Percentiles rank a stretch among this genome's conserved stretches.
Conservation (phyloP, 1,140 invertebrate genomes). For the Mercenaria mercenaria region DNA sequence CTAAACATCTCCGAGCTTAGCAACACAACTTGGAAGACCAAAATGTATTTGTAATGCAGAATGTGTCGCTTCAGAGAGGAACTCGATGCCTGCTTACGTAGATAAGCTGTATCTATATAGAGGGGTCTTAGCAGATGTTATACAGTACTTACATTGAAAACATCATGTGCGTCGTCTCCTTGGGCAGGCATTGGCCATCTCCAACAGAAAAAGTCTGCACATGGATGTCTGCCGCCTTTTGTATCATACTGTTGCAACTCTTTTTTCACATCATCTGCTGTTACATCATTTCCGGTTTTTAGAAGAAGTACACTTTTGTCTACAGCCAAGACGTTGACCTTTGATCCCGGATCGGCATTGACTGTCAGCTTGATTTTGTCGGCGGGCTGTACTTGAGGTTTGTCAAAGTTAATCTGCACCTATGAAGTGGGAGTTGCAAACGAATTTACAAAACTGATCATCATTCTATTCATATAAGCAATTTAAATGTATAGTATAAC, state of each 20-base stretch:
- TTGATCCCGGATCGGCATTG: slow-evolving; percentile 93
- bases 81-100: too few relatives aligned
- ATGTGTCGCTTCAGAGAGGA: too few relatives aligned
- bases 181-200: slow-evolving; percentile 60
- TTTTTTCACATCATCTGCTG: slow-evolving; percentile 80
- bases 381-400: slow-evolving; percentile 89
- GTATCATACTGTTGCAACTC: slow-evolving; percentile 40
- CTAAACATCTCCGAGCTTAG: too few relatives aligned
- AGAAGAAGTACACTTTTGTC: slow-evolving; percentile 94
- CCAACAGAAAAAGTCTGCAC: slow-evolving; percentile 41
- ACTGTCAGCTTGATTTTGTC: slow-evolving; percentile 91
- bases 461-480: not conserved
- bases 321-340: slow-evolving; percentile 93
- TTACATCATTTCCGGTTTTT: slow-evolving; percentile 89
- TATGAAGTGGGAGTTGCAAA: too few relatives aligned
- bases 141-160: slow-evolving; percentile 62
- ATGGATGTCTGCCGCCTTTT: not conserved
- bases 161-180: slow-evolving; percentile 48
- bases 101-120: too few relatives aligned
- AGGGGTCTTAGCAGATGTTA: too few relatives aligned
- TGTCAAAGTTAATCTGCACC: slow-evolving; percentile 83
- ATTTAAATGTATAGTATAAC: not conserved
- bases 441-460: not conserved
- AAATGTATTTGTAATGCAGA: too few relatives aligned
- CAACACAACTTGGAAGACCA: too few relatives aligned